Evolutionary conservation across 1,140 invertebrate species (phyloP).

Genomic region (Nomia melanderi): DNA sequence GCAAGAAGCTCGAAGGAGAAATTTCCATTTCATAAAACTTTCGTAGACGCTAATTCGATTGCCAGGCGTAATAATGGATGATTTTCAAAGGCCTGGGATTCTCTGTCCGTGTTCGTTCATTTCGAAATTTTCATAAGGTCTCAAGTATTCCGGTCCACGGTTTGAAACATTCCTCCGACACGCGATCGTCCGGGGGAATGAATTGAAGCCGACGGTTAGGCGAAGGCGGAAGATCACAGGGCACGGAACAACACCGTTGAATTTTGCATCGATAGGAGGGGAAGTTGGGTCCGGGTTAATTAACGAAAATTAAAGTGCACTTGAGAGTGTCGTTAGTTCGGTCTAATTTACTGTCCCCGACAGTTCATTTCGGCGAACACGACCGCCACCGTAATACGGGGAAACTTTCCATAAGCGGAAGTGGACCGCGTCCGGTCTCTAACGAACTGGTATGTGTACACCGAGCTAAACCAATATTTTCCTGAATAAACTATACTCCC

Average conservation of each 20-base stretch:
- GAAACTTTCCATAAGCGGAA: not conserved
- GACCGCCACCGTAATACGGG: not conserved
- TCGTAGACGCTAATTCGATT: too few species aligned
- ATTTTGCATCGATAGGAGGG: not conserved
- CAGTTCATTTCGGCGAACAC: not conserved
- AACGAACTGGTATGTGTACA: conserved; percentile 3
- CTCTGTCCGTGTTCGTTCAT: too few species aligned
- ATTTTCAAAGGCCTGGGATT: too few species aligned
- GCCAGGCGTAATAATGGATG: too few species aligned
- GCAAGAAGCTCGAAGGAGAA: too few species aligned
- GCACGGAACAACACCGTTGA: not conserved
- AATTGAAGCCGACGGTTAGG: too few species aligned
- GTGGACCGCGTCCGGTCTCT: not conserved
- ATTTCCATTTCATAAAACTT: too few species aligned
- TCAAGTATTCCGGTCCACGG: too few species aligned
- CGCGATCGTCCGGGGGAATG: too few species aligned
- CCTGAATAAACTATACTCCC: not conserved
- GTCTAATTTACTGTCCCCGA: not conserved
- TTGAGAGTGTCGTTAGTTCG: conserved; percentile 2
- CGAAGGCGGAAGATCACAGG: too few species aligned
- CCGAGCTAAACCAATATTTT: not conserved
- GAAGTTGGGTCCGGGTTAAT: not conserved
- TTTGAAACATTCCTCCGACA: too few species aligned
- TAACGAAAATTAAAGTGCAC: not conserved
- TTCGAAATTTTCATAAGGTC: too few species aligned